phyloP scores from a whole-genome alignment of 2,797 vertebrate genomes.

The Galago senegalensis region DNA sequence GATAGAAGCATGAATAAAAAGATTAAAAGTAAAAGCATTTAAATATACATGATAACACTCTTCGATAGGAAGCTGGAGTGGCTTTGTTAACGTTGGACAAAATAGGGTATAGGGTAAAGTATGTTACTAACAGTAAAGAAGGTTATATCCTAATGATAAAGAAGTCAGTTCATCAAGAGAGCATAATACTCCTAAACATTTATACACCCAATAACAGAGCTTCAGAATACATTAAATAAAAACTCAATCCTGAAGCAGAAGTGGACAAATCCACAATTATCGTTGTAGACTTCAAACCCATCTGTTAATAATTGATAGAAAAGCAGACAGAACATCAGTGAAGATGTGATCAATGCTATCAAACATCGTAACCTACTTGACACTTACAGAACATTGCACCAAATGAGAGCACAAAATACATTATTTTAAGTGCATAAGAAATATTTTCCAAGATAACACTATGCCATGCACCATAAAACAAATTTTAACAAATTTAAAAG shows the following conservation, averaged over 20 bases:
- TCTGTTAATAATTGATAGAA: not conserved
- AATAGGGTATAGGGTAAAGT: not conserved
- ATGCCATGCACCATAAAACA: not conserved
- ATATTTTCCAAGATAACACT: not conserved
- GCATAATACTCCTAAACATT: not conserved
- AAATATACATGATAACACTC: not conserved
- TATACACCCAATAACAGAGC: not conserved
- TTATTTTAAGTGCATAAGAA: not conserved
- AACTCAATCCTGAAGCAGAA: not conserved
- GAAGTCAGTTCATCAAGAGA: not conserved
- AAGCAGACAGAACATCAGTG: not conserved
- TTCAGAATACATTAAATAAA: not conserved
- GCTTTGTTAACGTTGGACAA: not conserved
- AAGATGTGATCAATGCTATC: not conserved
- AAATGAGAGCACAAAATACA: not conserved
- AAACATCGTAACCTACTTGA: not conserved
- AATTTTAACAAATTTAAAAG: not conserved
- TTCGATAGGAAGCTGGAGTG: not conserved
- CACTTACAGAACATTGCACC: not conserved
- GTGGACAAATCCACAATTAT: not conserved
- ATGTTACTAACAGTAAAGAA: not conserved
- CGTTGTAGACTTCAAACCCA: not conserved
- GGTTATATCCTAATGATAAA: not conserved
- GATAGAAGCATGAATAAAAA: not conserved
- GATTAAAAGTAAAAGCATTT: not conserved